A percentile compares a stretch with the other conserved stretches of the same genome.
Conservation (phyloP, 1,140 invertebrate species). For the Pygmarrhopalites habei region DNA sequence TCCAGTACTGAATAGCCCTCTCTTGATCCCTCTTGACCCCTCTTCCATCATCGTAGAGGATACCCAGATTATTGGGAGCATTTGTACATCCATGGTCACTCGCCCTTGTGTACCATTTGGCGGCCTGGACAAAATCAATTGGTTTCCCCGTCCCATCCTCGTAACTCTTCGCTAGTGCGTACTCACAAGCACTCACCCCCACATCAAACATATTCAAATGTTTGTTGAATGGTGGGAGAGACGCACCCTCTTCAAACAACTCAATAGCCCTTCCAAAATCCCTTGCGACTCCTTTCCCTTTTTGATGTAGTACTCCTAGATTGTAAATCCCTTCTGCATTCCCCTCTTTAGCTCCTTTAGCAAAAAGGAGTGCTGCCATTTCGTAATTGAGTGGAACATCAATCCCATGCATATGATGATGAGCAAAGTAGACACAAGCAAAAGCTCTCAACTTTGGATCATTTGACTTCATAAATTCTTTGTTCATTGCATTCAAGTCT, state of each 20-base stretch:
- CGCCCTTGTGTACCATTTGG: constrained; percentile 17
- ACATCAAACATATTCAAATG: background rate
- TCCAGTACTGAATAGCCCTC: constrained; percentile 25
- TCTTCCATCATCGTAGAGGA: constrained; percentile 3
- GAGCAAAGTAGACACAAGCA: constrained; percentile 3
- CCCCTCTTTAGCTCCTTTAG: constrained; percentile 10
- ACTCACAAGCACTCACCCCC: constrained; percentile 8
- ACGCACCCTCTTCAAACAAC: constrained; percentile 6
- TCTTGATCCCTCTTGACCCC: background rate
- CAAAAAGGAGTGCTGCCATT: constrained; percentile 15
- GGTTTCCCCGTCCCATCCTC: background rate
- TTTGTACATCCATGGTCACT: background rate
- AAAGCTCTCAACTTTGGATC: background rate
- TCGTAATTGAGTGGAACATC: background rate
- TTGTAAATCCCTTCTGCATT: constrained; percentile 30
- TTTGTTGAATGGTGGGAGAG: background rate
- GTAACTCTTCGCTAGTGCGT: constrained; percentile 1
- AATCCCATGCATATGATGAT: constrained; percentile 3
- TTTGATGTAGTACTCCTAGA: constrained; percentile 11
- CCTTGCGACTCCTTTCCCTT: constrained; percentile 21
- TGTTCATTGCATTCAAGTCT: background rate
- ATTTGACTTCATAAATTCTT: background rate
- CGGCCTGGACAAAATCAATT: background rate
- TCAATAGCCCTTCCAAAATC: background rate
- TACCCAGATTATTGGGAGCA: constrained; percentile 21